phyloP scores from a whole-genome alignment of 2,888 invertebrate genomes.

The Spatulosminthurus flaviceps region DNA sequence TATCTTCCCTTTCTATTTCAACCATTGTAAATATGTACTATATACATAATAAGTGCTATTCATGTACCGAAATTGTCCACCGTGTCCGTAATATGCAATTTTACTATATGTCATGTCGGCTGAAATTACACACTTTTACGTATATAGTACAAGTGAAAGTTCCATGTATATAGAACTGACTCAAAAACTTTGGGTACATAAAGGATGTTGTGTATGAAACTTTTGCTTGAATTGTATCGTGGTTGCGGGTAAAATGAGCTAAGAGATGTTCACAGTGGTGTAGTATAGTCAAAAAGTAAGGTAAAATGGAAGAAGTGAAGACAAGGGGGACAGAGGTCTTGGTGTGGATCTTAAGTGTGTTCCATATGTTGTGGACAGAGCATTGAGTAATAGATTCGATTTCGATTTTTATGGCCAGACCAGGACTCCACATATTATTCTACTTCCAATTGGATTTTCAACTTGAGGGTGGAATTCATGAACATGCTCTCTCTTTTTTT shows the following conservation, averaged over 20 bases:
- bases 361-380: slow-evolving; percentile 41
- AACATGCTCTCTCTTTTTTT: not conserved
- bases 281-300: not conserved
- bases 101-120: no score
- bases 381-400: slow-evolving; percentile 44
- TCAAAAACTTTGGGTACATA: no score
- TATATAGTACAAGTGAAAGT: no score
- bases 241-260: not conserved
- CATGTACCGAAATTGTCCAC: no score
- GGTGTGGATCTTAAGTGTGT: slow-evolving; percentile 10
- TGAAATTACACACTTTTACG: no score
- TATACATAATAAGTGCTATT: no score
- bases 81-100: no score
- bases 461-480: slow-evolving; percentile 33
- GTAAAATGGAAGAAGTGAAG: slow-evolving; percentile 38
- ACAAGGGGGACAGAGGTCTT: slow-evolving; percentile 23
- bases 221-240: not conserved
- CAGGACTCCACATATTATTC: slow-evolving; percentile 40
- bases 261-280: not conserved
- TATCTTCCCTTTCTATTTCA: slow-evolving; percentile 21
- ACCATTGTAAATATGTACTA: no score
- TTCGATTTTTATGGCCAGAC: slow-evolving; percentile 40
- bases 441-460: slow-evolving; percentile 40
- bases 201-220: no score
- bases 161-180: no score